Evolutionary conservation across 2,797 vertebrate species (phyloP).

Genomic region (Adelosebastes latens): DNA sequence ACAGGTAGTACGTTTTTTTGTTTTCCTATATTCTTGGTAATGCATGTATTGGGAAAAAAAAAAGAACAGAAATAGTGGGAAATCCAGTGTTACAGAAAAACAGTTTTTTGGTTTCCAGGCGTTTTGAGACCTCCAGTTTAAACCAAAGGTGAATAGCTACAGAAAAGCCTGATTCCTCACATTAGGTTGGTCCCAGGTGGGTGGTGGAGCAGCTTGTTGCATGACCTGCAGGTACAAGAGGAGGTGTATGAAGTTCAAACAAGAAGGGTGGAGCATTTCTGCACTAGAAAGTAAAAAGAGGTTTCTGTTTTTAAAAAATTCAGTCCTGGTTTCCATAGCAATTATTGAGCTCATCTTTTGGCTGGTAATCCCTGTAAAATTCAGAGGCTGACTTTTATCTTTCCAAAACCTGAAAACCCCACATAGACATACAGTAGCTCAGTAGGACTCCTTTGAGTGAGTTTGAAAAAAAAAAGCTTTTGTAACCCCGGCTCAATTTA

Average conservation of each 20-base stretch:
- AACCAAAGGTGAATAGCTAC: neutral
- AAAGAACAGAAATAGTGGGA: neutral
- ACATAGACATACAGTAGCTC: slow-evolving; percentile 18
- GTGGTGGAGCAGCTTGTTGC: slow-evolving; percentile 6
- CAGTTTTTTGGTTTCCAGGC: neutral
- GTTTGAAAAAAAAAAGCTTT: slow-evolving; percentile 11
- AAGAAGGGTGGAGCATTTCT: slow-evolving; percentile 7
- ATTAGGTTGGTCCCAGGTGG: slow-evolving; percentile 5
- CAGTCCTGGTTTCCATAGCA: slow-evolving; percentile 39
- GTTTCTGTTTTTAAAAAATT: neutral
- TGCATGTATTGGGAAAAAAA: neutral
- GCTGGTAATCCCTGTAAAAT: slow-evolving; percentile 35
- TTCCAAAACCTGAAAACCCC: slow-evolving; percentile 11
- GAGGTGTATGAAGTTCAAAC: slow-evolving; percentile 14
- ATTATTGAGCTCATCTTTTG: slow-evolving; percentile 29
- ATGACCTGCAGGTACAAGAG: slow-evolving; percentile 34
- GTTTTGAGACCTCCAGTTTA: neutral
- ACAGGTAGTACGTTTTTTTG: neutral
- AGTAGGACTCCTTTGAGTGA: slow-evolving; percentile 32
- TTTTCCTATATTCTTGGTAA: neutral
- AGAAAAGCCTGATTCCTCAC: neutral
- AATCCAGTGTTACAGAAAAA: neutral
- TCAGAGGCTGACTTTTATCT: slow-evolving; percentile 39
- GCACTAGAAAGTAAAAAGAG: neutral
- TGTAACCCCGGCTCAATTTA: slow-evolving; percentile 24